A percentile compares a stretch with the other conserved stretches of the same genome.
phyloP scores from a whole-genome alignment of 2,797 vertebrate species.

The Tadarida brasiliensis region DNA sequence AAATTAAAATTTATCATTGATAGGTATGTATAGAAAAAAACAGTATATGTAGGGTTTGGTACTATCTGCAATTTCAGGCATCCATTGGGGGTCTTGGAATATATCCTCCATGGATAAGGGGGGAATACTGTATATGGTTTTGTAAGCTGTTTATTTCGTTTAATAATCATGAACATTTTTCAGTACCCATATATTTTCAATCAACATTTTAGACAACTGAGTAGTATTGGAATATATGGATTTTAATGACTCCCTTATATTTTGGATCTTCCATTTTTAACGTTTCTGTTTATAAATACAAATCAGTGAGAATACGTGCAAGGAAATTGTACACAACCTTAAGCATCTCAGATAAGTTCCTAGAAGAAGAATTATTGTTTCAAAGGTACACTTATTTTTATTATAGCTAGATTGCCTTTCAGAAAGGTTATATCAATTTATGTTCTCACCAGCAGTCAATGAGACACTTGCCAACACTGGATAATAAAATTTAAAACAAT shows the following conservation, averaged over 20 bases:
- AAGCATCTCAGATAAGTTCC: conserved; percentile 9
- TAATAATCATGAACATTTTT: conserved; percentile 13
- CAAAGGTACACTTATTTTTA: conserved; percentile 14
- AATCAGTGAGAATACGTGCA: neutral
- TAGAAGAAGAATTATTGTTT: conserved; percentile 54
- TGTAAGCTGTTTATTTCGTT: neutral
- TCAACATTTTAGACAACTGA: conserved; percentile 9
- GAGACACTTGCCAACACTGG: neutral
- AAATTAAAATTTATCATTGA: neutral
- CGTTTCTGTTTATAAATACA: conserved; percentile 16
- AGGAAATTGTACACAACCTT: neutral
- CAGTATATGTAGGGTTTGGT: neutral
- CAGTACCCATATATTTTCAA: neutral
- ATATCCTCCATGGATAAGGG: neutral
- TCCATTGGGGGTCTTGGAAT: neutral
- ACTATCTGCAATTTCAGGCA: neutral
- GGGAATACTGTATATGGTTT: neutral
- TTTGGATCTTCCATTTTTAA: conserved; percentile 12
- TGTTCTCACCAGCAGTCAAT: neutral
- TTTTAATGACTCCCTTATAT: neutral
- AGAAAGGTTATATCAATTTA: conserved; percentile 31
- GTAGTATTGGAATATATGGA: conserved; percentile 25
- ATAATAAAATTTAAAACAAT: conserved; percentile 53
- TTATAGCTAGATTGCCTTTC: conserved; percentile 36
- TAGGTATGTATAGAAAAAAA: neutral